A percentile compares a stretch with the other conserved stretches of the same genome.
Conservation (phyloP, 2,797 vertebrate species). For the Tadarida brasiliensis region DNA sequence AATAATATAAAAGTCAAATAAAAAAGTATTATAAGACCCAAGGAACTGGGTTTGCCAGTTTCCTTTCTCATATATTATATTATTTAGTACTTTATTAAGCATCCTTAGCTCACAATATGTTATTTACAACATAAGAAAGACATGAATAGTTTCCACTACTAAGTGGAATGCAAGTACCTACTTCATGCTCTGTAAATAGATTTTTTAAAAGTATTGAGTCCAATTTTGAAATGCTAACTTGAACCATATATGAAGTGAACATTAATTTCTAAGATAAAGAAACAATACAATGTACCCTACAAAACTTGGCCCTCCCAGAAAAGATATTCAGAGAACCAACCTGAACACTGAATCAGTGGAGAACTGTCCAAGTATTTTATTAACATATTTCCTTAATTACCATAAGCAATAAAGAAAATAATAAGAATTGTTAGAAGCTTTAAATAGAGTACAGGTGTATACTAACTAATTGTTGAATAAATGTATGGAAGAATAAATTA, state of each 20-base stretch:
- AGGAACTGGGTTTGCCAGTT: background rate
- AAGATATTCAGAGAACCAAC: background rate
- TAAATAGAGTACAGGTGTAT: background rate
- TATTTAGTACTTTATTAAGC: constrained; percentile 38
- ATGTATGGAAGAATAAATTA: background rate
- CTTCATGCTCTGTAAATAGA: background rate
- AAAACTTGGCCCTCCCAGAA: background rate
- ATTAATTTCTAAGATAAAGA: constrained; percentile 17
- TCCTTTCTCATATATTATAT: background rate
- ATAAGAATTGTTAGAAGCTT: background rate
- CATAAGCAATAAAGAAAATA: constrained; percentile 11
- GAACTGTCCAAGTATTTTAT: background rate
- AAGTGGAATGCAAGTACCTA: background rate
- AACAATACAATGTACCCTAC: background rate
- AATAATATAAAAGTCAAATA: background rate
- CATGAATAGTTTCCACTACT: background rate
- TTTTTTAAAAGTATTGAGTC: constrained; percentile 33
- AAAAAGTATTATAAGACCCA: background rate
- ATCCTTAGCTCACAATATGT: background rate
- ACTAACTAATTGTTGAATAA: background rate
- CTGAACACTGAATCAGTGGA: background rate
- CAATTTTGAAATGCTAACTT: constrained; percentile 7
- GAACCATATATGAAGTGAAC: background rate
- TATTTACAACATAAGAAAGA: constrained; percentile 39
- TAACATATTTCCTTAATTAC: background rate